Conservation (phyloP, 2,113 vertebrate genomes). For the Octodon degus region DNA sequence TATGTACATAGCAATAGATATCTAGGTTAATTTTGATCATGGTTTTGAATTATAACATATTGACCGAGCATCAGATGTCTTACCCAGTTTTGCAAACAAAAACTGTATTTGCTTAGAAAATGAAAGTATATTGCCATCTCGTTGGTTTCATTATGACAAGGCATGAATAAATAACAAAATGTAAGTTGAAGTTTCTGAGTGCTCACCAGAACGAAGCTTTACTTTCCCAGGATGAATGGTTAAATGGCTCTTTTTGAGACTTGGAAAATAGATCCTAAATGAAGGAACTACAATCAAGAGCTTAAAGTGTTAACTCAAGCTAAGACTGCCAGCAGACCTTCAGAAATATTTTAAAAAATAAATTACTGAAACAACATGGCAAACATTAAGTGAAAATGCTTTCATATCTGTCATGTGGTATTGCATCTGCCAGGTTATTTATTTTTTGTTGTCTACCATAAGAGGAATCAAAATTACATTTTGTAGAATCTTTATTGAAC, state of each 20-base stretch:
- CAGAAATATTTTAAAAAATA: constrained; percentile 86
- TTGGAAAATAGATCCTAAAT: constrained; percentile 75
- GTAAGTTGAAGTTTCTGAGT: constrained; percentile 68
- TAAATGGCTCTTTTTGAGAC: constrained; percentile 71
- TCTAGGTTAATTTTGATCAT: background rate
- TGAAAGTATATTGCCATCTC: constrained; percentile 33
- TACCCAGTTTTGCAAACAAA: constrained; percentile 45
- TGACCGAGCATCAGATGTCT: constrained; percentile 8
- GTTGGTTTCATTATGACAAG: constrained; percentile 53
- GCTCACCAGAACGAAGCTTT: constrained; percentile 68
- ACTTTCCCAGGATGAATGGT: constrained; percentile 63
- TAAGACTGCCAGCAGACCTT: constrained; percentile 84
- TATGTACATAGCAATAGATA: background rate
- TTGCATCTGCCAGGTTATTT: constrained; percentile 83
- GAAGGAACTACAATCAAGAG: constrained; percentile 66
- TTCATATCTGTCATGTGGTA: constrained; percentile 80
- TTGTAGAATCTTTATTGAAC: constrained; percentile 68
- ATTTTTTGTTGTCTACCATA: constrained; percentile 73
- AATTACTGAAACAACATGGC: constrained; percentile 84
- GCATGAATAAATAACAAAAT: constrained; percentile 68
- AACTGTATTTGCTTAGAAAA: constrained; percentile 35
- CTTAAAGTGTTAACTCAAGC: constrained; percentile 82
- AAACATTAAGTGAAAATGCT: constrained; percentile 84
- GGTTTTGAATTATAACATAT: background rate
- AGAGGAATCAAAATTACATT: constrained; percentile 82